Evolutionary conservation across 2,113 vertebrate genomes (phyloP), one percentile per base, ranked within the genome.

Genomic region (Arothron firmamentum): DNA sequence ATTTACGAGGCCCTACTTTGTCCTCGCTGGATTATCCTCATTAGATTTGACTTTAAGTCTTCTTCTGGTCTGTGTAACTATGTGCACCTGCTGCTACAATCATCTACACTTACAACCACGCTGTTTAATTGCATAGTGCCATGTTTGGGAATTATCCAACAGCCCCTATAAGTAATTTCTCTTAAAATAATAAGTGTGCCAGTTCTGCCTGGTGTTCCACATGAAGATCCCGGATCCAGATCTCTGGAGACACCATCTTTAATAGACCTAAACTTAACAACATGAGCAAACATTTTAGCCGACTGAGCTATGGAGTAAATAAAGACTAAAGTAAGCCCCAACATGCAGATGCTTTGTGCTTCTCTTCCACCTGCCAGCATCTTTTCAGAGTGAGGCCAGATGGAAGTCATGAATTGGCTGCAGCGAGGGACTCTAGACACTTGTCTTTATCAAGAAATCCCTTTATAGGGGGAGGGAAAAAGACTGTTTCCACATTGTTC

Each of bases 331-430:
- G 54, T 75, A 79, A 65, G 61, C 25, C 56, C 71, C 70, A 52
- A 65, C 59, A 83, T 79, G 72, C 74, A 80, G 78, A 85, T 80
- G 63, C 23, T 47, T 70, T 71, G 59, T 72, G 75, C 74, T 65
- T 75, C 62, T 68, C 56, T 57, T 82, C 77, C 76, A 84, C 84
- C 82, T 88, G 86, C 79, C 23, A 47, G 57, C 62, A 68, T 83
- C 69, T 59, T 80, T 82, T 79, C 68, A 82, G 72, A 57, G 66
- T 2, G 54, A 66, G 68, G 85, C 84, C 88, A 88, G 83, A 87
- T 86, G 86, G 85, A 85, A 82, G 83, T 85, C 83, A 75, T 87
- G 84, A 85, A 86, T 84, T 77, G 79, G 77, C 62, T 78, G 59
- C 75, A 77, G 79, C 56, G 42, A 77, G 62, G 56, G 64, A 76